Evolutionary conservation across 2,797 vertebrate species (phyloP).

Genomic region (Dermochelys coriacea): DNA sequence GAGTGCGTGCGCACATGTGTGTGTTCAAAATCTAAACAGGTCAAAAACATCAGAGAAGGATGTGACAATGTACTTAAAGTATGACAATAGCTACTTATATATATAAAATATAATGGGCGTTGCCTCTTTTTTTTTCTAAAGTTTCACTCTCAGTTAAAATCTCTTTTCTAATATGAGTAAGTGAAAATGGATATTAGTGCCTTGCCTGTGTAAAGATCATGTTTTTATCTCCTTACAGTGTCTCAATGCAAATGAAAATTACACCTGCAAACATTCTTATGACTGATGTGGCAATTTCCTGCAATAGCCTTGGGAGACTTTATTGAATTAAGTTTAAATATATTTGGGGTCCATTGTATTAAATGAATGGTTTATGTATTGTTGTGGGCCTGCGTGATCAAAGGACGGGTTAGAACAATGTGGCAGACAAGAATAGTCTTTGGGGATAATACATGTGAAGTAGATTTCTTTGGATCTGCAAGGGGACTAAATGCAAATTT

Average conservation of each 20-base stretch:
- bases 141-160: background rate
- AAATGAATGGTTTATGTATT: too few relatives aligned
- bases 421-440: too few relatives aligned
- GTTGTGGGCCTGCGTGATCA: too few relatives aligned
- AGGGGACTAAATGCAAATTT: too few relatives aligned
- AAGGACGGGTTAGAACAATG: too few relatives aligned
- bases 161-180: background rate
- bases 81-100: background rate
- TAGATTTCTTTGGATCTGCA: too few relatives aligned
- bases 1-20: background rate
- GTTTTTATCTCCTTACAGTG: background rate
- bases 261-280: constrained; percentile 1
- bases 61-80: background rate
- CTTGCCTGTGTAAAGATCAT: background rate
- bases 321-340: background rate
- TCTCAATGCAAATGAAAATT: background rate
- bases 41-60: background rate
- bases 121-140: background rate
- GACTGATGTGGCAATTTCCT: background rate
- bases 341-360: background rate
- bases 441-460: too few relatives aligned
- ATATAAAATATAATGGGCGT: background rate
- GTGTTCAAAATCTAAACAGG: background rate
- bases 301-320: background rate
- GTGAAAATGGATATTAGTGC: background rate